phyloP scores from a whole-genome alignment of 2,113 vertebrate genomes.

The Ciconia stormi region DNA sequence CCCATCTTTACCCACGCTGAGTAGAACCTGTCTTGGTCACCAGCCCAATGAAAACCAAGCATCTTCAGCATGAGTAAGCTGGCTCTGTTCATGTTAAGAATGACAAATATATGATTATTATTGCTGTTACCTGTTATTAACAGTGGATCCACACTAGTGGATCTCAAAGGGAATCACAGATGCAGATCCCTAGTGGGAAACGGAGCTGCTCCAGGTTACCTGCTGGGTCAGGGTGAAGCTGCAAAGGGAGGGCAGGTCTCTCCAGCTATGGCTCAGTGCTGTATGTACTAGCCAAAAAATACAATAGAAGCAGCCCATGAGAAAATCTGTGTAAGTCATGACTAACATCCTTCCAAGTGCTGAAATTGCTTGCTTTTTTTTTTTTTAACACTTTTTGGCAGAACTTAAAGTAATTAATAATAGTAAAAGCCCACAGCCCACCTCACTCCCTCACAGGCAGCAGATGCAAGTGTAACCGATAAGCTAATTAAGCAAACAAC shows the following conservation, averaged over 20 bases:
- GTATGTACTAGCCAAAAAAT: not conserved
- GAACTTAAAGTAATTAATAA: not conserved
- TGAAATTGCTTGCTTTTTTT: not conserved
- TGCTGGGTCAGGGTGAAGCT: not conserved
- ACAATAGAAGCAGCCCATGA: not conserved
- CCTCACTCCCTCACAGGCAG: not conserved
- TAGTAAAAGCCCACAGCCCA: not conserved
- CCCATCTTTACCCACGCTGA: not conserved
- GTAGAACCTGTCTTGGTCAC: not conserved
- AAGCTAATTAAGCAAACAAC: not conserved
- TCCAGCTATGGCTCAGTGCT: not conserved
- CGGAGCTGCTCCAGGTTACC: not conserved
- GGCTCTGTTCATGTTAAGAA: not conserved
- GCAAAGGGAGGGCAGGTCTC: not conserved
- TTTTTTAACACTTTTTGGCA: not conserved
- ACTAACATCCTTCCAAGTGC: not conserved
- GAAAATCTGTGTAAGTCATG: not conserved
- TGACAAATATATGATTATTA: not conserved
- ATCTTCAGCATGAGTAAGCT: not conserved
- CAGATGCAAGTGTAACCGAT: not conserved
- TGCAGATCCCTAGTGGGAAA: not conserved
- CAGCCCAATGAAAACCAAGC: not conserved
- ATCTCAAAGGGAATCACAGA: not conserved
- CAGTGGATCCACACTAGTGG: no score
- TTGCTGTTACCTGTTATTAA: not conserved